phyloP scores from a whole-genome alignment of 2,888 invertebrate species.

The Hetaerina titia region DNA sequence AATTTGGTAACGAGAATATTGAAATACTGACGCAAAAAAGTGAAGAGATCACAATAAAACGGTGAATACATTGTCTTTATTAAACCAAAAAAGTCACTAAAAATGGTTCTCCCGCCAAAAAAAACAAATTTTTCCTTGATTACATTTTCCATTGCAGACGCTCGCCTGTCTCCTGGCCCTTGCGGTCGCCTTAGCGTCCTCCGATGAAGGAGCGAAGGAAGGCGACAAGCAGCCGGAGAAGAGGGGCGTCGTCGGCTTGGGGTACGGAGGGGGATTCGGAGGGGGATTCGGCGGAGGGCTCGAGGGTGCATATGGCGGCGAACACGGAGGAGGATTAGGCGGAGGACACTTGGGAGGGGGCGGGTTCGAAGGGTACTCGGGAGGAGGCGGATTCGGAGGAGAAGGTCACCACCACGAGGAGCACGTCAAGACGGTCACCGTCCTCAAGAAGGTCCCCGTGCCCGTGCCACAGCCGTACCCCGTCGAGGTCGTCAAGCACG shows the following conservation, averaged over 20 bases:
- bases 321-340: background rate
- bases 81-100: too few species aligned
- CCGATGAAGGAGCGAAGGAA: slow-evolving; percentile 42
- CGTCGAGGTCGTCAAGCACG: slow-evolving; percentile 74
- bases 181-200: slow-evolving; percentile 8
- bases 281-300: background rate
- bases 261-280: slow-evolving; percentile 29
- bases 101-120: background rate
- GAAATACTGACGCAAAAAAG: too few species aligned
- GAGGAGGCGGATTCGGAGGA: slow-evolving; percentile 69
- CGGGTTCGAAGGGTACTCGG: background rate
- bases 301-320: background rate
- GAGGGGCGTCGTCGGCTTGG: slow-evolving; percentile 28
- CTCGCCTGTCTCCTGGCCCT: slow-evolving; percentile 15
- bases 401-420: slow-evolving; percentile 4
- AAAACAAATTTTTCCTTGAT: background rate
- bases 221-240: slow-evolving; percentile 39
- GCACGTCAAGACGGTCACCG: slow-evolving; percentile 73
- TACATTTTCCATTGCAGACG: background rate
- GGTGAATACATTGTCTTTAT: too few species aligned
- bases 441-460: slow-evolving; percentile 72
- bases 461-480: slow-evolving; percentile 76
- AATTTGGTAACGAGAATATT: too few species aligned
- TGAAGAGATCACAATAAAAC: too few species aligned
- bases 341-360: background rate